Percentiles rank a stretch among this genome's conserved stretches.
Conservation (phyloP, 1,140 invertebrate genomes). For the Hesperophylax magnus region DNA sequence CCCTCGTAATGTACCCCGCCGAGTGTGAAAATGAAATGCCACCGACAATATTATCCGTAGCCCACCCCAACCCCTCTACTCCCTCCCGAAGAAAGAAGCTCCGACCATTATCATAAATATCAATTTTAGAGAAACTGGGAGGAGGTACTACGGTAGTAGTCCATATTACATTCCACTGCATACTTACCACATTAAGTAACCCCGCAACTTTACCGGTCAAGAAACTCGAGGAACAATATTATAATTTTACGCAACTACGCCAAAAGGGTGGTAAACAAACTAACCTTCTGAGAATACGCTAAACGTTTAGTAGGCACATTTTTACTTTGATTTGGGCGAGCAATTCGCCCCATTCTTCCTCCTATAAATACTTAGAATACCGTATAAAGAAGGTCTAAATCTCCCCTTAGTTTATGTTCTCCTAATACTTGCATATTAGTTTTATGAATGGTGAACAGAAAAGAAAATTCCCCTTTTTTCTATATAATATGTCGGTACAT, state of each 20-base stretch:
- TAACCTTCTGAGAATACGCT: too few relatives aligned
- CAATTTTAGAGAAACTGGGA: conserved; percentile 52
- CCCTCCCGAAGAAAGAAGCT: conserved; percentile 47
- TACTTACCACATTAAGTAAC: conserved; percentile 46
- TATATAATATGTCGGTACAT: conserved; percentile 25
- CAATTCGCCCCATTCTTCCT: background rate
- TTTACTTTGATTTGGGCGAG: too few relatives aligned
- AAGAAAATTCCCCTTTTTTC: conserved; percentile 42
- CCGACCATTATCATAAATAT: conserved; percentile 58
- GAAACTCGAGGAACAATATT: background rate
- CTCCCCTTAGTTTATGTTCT: conserved; percentile 14
- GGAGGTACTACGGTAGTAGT: conserved; percentile 36
- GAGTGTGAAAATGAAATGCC: conserved; percentile 44
- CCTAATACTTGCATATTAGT: conserved; percentile 57
- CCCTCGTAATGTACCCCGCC: background rate
- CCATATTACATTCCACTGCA: conserved; percentile 58
- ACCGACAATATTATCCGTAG: conserved; percentile 9
- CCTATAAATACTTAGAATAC: conserved; percentile 9
- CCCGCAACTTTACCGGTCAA: background rate
- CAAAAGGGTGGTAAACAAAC: conserved; percentile 5
- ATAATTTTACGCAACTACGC: background rate
- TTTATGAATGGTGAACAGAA: conserved; percentile 54
- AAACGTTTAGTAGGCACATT: too few relatives aligned
- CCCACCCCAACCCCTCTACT: conserved; percentile 4
- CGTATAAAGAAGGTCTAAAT: conserved; percentile 6